These are phyloP conservation scores for Nomada flava DNA, from an alignment of 2,888 invertebrate species.

Conservation along the genomic window DNA sequence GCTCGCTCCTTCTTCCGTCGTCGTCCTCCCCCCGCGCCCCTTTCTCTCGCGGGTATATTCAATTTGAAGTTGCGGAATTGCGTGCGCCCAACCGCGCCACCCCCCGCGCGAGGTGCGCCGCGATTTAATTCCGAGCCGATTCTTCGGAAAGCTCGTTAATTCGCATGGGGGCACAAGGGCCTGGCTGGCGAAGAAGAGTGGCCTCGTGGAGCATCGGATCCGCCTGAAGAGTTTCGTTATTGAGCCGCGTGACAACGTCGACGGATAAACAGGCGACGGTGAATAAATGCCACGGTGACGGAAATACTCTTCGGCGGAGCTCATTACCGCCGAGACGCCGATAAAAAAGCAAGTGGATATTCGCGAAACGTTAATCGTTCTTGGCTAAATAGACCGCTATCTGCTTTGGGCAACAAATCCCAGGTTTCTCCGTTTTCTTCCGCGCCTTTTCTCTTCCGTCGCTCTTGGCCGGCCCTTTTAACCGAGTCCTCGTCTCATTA, in stretches of 20 bases:
- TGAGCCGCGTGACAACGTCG: constrained; percentile 44
- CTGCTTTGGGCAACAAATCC: constrained; percentile 2
- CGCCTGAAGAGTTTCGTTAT: constrained; percentile 32
- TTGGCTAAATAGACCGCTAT: constrained; percentile 16
- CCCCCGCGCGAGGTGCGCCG: constrained; percentile 34
- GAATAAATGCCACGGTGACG: constrained; percentile 37
- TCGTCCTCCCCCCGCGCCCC: neutral
- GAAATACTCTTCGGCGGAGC: constrained; percentile 28
- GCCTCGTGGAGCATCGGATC: constrained; percentile 9
- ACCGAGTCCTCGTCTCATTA: neutral
- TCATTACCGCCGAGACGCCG: constrained; percentile 45
- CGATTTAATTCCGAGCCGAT: constrained; percentile 64
- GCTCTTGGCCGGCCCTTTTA: neutral
- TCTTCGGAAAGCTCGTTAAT: constrained; percentile 68
- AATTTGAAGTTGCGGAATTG: constrained; percentile 66
- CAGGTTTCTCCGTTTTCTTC: neutral
- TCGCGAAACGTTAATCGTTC: constrained; percentile 35
- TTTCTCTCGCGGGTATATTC: constrained; percentile 50
- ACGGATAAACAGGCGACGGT: constrained; percentile 14
- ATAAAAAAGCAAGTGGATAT: constrained; percentile 42
- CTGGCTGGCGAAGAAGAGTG: constrained; percentile 10
- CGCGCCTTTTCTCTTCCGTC: neutral
- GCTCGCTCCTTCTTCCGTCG: neutral
- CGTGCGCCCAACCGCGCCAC: constrained; percentile 22
- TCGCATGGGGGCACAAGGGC: constrained; percentile 47